Evolutionary conservation across 2,888 invertebrate genomes (phyloP), one percentile per base, ranked within the genome.

Genomic region (Tillus elongatus): DNA sequence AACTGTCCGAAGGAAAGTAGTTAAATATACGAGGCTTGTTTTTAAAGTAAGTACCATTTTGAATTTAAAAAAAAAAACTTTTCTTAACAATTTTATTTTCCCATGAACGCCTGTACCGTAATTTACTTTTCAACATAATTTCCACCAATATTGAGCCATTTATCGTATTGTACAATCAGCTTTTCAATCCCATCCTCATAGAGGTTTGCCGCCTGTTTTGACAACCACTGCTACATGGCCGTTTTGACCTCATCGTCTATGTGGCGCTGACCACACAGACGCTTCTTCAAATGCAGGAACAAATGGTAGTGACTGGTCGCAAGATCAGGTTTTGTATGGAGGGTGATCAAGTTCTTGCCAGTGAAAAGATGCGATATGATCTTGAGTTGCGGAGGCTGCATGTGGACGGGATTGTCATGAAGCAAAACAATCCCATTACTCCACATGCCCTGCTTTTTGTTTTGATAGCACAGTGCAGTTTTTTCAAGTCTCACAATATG

Each of bases 231-330:
- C 9, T 4, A 8, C 8, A 29, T 10, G 11, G 6, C 30, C 6
- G 30, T 8, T 11, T 29, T 11, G 30, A 29, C 9, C n/a, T 29
- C 30, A 11, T 29, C 30, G n/a, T 29, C 30, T 4, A 8, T 11
- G 6, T 29, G 30, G 6, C 30, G 11, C 11, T 29, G 30, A 9
- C 30, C 30, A 11, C 29, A 37, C 26, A 40, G 33, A 16, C 14
- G 29, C 26, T 40, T 15, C 14, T 12, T 30, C 35, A 39, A 12
- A 6, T 4, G 15, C 10, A 11, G 26, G 34, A 40, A 36, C 29
- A 42, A 16, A 15, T 41, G 40, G 28, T 27, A 42, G 29, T 42
- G 37, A 29, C 40, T 41, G 2, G 34, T 33, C 9, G 40, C 24
- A n/a, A 40, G 8, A 27, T 41, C 30, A 9, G 40, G 37, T 27